phyloP scores from a whole-genome alignment of 1,140 invertebrate genomes.

The Drosophila novamexicana region DNA sequence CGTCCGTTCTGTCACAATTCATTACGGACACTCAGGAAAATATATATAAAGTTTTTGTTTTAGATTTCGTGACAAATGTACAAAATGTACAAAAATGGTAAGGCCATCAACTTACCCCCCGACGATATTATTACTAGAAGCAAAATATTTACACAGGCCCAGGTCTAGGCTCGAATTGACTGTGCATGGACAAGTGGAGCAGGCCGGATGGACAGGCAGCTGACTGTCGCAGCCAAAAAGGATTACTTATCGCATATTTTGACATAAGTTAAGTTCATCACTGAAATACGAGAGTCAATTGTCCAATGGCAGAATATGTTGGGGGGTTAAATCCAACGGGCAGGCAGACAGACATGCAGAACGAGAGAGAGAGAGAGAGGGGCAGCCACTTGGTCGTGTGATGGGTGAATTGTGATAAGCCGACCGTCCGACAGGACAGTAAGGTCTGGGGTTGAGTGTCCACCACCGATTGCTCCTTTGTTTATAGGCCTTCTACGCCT shows the following conservation, averaged over 20 bases:
- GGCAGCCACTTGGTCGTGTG: slow-evolving; percentile 28
- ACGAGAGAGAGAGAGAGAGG: slow-evolving; percentile 20
- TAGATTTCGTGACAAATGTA: slow-evolving; percentile 79
- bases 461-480: slow-evolving; percentile 65
- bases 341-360: slow-evolving; percentile 31
- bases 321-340: slow-evolving; percentile 51
- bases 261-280: slow-evolving; percentile 84
- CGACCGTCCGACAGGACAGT: slow-evolving; percentile 35
- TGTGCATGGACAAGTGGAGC: slow-evolving; percentile 29
- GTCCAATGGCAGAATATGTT: slow-evolving; percentile 32
- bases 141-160: slow-evolving; percentile 76
- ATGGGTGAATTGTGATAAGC: slow-evolving; percentile 74
- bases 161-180: slow-evolving; percentile 23
- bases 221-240: slow-evolving; percentile 69
- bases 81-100: slow-evolving; percentile 46
- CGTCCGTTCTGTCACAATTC: slow-evolving; percentile 62
- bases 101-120: slow-evolving; percentile 51
- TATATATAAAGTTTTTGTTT: slow-evolving; percentile 75
- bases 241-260: slow-evolving; percentile 84
- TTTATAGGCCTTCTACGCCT: slow-evolving; percentile 67
- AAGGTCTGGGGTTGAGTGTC: slow-evolving; percentile 1
- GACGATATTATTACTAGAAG: slow-evolving; percentile 64
- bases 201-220: slow-evolving; percentile 37
- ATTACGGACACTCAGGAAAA: slow-evolving; percentile 59
- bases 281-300: slow-evolving; percentile 83